Percentiles rank a stretch among this genome's conserved stretches.
Evolutionary conservation across 2,113 vertebrate genomes (phyloP).

Genomic region (Alouatta palliata): DNA sequence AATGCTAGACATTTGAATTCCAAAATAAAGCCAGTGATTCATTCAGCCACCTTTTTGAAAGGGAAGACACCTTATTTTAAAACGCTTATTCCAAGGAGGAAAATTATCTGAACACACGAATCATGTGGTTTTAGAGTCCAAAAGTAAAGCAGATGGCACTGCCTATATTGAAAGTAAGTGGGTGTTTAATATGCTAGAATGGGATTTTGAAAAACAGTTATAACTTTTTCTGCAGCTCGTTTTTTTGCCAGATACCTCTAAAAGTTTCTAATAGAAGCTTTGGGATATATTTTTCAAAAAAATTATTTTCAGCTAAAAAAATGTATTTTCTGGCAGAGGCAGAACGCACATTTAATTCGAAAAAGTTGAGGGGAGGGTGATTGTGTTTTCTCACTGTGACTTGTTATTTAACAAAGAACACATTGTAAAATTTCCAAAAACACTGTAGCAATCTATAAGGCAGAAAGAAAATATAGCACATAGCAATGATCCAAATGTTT

Average conservation of each 20-base stretch:
- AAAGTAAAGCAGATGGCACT: slow-evolving; percentile 7
- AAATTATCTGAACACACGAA: background rate
- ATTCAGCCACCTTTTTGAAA: slow-evolving; percentile 4
- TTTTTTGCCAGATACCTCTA: slow-evolving; percentile 14
- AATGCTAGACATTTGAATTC: slow-evolving; percentile 34
- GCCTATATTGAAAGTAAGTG: slow-evolving; percentile 10
- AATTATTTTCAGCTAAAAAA: slow-evolving; percentile 2
- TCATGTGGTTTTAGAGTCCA: slow-evolving; percentile 9
- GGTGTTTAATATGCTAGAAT: background rate
- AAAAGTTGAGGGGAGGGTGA: background rate
- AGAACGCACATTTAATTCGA: background rate
- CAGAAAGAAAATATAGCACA: background rate
- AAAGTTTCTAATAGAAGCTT: background rate
- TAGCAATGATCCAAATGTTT: background rate
- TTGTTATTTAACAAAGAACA: background rate
- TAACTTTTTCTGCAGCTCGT: background rate
- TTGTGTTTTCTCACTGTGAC: slow-evolving; percentile 12
- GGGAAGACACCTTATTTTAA: slow-evolving; percentile 22
- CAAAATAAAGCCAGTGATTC: slow-evolving; percentile 46
- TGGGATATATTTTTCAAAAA: slow-evolving; percentile 60
- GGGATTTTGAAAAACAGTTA: slow-evolving; percentile 40
- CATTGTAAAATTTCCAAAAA: background rate
- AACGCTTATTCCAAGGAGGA: background rate
- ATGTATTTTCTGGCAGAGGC: slow-evolving; percentile 26
- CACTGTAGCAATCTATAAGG: background rate